These are phyloP conservation scores for Neocloeon triangulifer DNA, from an alignment of 1,140 invertebrate genomes.

Conservation along the genomic window DNA sequence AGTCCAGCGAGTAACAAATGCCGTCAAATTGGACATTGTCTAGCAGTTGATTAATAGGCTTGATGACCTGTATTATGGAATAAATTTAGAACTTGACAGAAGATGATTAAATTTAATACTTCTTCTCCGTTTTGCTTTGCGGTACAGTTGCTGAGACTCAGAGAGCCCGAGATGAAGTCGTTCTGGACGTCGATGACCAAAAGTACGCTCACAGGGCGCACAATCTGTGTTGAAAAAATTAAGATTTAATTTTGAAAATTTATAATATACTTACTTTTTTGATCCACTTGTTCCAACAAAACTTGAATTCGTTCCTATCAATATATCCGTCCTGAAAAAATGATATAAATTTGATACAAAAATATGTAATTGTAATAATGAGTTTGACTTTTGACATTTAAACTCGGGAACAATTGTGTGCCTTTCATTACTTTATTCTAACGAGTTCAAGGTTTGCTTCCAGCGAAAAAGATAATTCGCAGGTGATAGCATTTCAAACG, in stretches of 20 bases:
- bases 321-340: slow-evolving; percentile 43
- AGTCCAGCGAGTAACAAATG: slow-evolving; percentile 91
- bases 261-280: slow-evolving; percentile 16
- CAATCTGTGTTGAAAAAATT: slow-evolving; percentile 31
- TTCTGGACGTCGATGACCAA: slow-evolving; percentile 94
- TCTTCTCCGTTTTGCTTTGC: slow-evolving; percentile 76
- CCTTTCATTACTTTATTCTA: too few relatives aligned
- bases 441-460: too few relatives aligned
- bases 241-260: background rate
- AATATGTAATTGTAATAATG: too few relatives aligned
- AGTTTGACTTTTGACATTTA: too few relatives aligned
- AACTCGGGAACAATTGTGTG: too few relatives aligned
- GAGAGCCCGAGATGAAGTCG: slow-evolving; percentile 87
- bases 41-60: slow-evolving; percentile 76
- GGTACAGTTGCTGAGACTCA: slow-evolving; percentile 80
- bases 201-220: slow-evolving; percentile 71
- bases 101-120: slow-evolving; percentile 23
- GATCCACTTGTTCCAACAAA: slow-evolving; percentile 22
- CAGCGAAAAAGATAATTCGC: too few relatives aligned
- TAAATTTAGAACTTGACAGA: background rate
- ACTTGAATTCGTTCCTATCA: slow-evolving; percentile 55
- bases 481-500: too few relatives aligned
- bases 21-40: slow-evolving; percentile 68
- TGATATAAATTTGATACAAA: too few relatives aligned
- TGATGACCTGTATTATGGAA: slow-evolving; percentile 35